Conservation (phyloP, 2,888 invertebrate genomes). For the Pilophorus perplexus region DNA sequence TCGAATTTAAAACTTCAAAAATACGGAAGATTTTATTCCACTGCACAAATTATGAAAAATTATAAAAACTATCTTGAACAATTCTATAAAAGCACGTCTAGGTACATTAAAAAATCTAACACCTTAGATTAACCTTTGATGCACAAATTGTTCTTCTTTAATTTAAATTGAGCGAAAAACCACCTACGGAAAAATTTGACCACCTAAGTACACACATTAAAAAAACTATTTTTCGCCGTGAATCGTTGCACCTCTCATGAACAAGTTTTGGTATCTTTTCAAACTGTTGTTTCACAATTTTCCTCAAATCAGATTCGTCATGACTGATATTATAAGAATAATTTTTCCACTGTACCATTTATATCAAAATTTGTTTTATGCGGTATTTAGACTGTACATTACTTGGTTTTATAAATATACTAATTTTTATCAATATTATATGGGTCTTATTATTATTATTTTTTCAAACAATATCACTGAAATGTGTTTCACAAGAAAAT, state of each 20-base stretch:
- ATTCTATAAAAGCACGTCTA: constrained; percentile 47
- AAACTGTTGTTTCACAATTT: too few relatives aligned
- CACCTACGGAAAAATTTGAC: constrained; percentile 36
- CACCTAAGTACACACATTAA: constrained; percentile 32
- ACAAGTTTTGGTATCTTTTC: neutral
- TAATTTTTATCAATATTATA: too few relatives aligned
- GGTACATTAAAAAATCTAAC: constrained; percentile 45
- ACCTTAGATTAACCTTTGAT: constrained; percentile 44
- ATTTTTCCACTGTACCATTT: constrained; percentile 10
- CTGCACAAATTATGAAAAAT: constrained; percentile 33
- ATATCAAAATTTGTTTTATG: constrained; percentile 7
- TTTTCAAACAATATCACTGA: constrained; percentile 22
- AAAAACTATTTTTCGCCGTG: constrained; percentile 10
- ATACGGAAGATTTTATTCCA: constrained; percentile 36
- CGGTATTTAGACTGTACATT: constrained; percentile 23
- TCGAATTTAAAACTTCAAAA: constrained; percentile 34
- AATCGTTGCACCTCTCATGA: constrained; percentile 16
- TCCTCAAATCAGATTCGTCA: too few relatives aligned
- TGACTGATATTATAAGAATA: constrained; percentile 36
- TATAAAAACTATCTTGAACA: constrained; percentile 40
- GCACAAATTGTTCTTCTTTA: constrained; percentile 40
- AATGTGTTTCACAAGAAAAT: constrained; percentile 14
- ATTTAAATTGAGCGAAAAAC: constrained; percentile 43
- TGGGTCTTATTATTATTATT: constrained; percentile 10
- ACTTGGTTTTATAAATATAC: constrained; percentile 30